These are phyloP conservation scores for Tylochromis polylepis DNA, from an alignment of 2,113 vertebrate genomes.

Conservation along the genomic window DNA sequence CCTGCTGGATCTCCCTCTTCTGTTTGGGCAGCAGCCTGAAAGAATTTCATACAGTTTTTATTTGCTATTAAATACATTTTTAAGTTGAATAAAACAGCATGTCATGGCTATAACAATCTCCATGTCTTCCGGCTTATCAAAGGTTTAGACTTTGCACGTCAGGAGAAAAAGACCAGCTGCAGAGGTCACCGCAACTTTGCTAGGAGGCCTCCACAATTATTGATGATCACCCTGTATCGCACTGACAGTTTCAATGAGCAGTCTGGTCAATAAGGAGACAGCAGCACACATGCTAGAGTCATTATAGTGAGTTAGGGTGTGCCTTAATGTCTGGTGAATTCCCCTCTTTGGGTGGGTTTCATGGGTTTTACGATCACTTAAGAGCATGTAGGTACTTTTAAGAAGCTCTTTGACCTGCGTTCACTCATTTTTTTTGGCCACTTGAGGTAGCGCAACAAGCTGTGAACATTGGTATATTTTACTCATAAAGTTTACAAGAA, in stretches of 20 bases:
- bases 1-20: slow-evolving; percentile 91
- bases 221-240: not conserved
- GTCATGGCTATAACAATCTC: not conserved
- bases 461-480: not conserved
- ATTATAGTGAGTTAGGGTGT: slow-evolving; percentile 12
- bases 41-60: not conserved
- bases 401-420: not conserved
- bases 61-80: not conserved
- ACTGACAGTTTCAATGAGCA: slow-evolving; percentile 3
- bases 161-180: not conserved
- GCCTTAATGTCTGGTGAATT: not conserved
- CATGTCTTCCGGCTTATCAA: not conserved
- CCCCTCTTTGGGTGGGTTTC: not conserved
- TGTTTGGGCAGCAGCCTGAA: slow-evolving; percentile 83
- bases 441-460: not conserved
- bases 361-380: not conserved
- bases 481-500: not conserved
- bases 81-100: not conserved
- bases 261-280: slow-evolving; percentile 20
- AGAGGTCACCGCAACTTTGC: not conserved
- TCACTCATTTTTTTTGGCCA: not conserved
- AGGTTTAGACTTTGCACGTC: not conserved
- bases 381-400: not conserved
- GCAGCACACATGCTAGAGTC: slow-evolving; percentile 30
- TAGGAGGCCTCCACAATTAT: not conserved